phyloP scores from a whole-genome alignment of 2,797 vertebrate species.

The Lerista edwardsae region DNA sequence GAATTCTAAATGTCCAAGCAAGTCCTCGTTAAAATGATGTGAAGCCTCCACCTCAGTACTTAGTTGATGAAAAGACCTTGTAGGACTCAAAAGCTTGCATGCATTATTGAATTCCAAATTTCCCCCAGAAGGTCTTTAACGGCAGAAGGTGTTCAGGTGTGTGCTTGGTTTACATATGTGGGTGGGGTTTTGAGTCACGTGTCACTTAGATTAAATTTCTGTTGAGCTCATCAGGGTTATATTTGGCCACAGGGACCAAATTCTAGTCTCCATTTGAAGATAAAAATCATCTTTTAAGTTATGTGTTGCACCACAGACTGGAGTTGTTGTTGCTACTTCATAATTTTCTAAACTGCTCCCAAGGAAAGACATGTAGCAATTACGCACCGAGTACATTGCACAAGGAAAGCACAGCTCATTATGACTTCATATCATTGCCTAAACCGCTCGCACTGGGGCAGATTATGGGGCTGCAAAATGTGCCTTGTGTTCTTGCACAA shows the following conservation, averaged over 20 bases:
- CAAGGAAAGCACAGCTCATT: constrained; percentile 61
- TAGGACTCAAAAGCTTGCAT: constrained; percentile 23
- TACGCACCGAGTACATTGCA: constrained; percentile 54
- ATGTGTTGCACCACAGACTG: constrained; percentile 29
- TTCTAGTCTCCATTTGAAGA: constrained; percentile 18
- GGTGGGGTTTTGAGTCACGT: background rate
- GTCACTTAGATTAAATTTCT: constrained; percentile 13
- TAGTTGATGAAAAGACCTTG: constrained; percentile 36
- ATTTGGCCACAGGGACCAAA: constrained; percentile 21
- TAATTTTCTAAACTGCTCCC: constrained; percentile 56
- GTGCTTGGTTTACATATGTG: background rate
- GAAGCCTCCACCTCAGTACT: background rate
- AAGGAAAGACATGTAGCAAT: constrained; percentile 61
- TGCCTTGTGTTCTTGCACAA: constrained; percentile 54
- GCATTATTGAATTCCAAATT: constrained; percentile 24
- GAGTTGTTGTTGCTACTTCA: constrained; percentile 43
- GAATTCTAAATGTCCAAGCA: constrained; percentile 22
- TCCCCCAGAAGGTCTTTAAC: background rate
- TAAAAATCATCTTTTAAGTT: constrained; percentile 27
- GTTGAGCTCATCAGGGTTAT: background rate
- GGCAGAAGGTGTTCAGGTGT: background rate
- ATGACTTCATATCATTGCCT: constrained; percentile 59
- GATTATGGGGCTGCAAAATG: constrained; percentile 62
- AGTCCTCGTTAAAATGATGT: constrained; percentile 8
- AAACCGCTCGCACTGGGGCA: constrained; percentile 56